phyloP scores from a whole-genome alignment of 2,797 vertebrate species.

The Thamnophis elegans region DNA sequence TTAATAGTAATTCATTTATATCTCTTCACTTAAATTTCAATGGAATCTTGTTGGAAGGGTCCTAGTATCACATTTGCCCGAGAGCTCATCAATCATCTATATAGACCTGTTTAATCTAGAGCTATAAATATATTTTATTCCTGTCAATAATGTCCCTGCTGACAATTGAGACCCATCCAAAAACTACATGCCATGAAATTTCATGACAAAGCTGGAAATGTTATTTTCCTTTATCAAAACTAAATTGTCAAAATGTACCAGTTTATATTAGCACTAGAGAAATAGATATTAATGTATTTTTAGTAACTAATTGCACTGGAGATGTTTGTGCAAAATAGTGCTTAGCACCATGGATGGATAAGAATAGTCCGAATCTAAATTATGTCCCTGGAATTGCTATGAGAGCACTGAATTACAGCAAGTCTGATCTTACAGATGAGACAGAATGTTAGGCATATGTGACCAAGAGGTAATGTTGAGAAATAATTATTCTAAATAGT shows the following conservation, averaged over 20 bases:
- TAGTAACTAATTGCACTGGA: not conserved
- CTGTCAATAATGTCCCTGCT: not conserved
- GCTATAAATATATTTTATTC: not conserved
- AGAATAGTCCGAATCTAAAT: not conserved
- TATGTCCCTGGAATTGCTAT: not conserved
- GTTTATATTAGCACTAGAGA: not conserved
- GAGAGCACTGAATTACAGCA: not conserved
- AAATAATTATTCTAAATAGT: constrained; percentile 1
- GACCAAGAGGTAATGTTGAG: not conserved
- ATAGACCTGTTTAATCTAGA: not conserved
- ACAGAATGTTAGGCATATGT: not conserved
- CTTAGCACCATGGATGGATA: not conserved
- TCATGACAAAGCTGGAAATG: not conserved
- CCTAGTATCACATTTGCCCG: not conserved
- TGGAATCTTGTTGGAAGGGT: not conserved
- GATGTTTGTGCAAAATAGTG: not conserved
- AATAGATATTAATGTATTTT: not conserved
- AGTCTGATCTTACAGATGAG: not conserved
- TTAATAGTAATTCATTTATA: not conserved
- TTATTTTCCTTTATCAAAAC: not conserved
- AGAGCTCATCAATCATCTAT: not conserved
- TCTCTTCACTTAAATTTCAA: not conserved
- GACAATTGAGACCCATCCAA: not conserved
- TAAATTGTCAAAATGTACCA: not conserved
- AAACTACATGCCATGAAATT: not conserved